Percentiles rank a stretch among this genome's conserved stretches.
phyloP scores from a whole-genome alignment of 2,113 vertebrate species.

The Cephalopterus ornatus region DNA sequence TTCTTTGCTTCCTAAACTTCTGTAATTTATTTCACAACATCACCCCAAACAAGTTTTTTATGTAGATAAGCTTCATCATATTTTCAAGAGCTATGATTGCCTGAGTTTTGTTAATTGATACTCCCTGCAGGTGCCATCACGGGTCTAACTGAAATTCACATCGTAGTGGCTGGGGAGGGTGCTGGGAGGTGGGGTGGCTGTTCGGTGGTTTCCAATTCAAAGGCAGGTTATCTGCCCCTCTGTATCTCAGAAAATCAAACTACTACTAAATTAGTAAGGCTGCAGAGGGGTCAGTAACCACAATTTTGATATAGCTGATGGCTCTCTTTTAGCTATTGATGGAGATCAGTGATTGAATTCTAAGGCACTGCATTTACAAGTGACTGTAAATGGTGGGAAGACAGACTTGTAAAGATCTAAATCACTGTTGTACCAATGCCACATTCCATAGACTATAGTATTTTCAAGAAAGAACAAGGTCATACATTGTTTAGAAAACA shows the following conservation, averaged over 20 bases:
- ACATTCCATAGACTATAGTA: neutral
- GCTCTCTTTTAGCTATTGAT: neutral
- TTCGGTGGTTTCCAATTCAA: neutral
- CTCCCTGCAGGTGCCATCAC: neutral
- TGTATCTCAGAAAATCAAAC: neutral
- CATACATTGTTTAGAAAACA: neutral
- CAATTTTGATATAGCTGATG: neutral
- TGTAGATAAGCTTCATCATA: neutral
- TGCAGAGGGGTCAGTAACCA: neutral
- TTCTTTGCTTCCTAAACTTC: neutral
- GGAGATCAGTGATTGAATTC: neutral
- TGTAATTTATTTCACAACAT: neutral
- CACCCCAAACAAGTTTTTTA: neutral
- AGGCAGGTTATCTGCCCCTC: neutral
- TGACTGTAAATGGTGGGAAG: neutral
- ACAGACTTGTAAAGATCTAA: neutral
- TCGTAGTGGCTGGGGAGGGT: neutral
- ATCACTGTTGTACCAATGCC: neutral
- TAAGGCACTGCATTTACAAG: neutral
- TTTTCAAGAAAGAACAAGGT: neutral
- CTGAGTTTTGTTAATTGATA: neutral
- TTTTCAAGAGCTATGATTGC: neutral
- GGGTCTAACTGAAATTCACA: neutral
- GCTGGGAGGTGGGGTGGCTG: neutral
- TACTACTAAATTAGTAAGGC: neutral